Percentiles rank a stretch among this genome's conserved stretches.
phyloP scores from a whole-genome alignment of 2,113 vertebrate species.

The Dicrurus megarhynchus region DNA sequence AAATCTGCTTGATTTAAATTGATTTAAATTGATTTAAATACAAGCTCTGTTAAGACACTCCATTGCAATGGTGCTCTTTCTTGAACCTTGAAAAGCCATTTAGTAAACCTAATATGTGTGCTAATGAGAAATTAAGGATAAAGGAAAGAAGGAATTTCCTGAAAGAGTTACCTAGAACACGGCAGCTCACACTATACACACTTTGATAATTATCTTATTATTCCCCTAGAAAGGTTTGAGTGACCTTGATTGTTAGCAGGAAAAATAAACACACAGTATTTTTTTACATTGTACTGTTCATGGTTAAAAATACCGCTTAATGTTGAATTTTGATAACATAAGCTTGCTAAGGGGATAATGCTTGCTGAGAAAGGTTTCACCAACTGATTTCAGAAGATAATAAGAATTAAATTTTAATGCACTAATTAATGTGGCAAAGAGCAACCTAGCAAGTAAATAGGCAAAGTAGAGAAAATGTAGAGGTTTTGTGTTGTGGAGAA shows the following conservation, averaged over 20 bases:
- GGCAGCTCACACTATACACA: not conserved
- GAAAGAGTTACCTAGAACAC: not conserved
- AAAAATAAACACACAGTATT: not conserved
- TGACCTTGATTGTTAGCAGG: not conserved
- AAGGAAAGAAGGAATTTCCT: not conserved
- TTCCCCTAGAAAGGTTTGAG: not conserved
- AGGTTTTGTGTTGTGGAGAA: not conserved
- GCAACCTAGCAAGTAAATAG: not conserved
- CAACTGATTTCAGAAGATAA: not conserved
- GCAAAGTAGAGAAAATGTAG: not conserved
- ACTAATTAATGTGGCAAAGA: not conserved
- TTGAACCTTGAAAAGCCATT: not conserved
- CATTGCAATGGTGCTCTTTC: not conserved
- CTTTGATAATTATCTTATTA: not conserved
- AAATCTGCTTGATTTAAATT: not conserved
- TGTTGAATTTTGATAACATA: not conserved
- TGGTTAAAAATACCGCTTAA: not conserved
- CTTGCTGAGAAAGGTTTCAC: not conserved
- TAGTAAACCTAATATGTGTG: not conserved
- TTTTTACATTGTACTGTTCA: not conserved
- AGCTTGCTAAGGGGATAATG: not conserved
- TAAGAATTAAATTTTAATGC: conserved; percentile 1
- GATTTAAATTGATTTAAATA: not conserved
- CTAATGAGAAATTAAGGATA: not conserved
- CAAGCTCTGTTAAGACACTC: not conserved